Evolutionary conservation across 2,113 vertebrate genomes (phyloP), one percentile per base, ranked within the genome.

Genomic region (Oryzias javanicus): DNA sequence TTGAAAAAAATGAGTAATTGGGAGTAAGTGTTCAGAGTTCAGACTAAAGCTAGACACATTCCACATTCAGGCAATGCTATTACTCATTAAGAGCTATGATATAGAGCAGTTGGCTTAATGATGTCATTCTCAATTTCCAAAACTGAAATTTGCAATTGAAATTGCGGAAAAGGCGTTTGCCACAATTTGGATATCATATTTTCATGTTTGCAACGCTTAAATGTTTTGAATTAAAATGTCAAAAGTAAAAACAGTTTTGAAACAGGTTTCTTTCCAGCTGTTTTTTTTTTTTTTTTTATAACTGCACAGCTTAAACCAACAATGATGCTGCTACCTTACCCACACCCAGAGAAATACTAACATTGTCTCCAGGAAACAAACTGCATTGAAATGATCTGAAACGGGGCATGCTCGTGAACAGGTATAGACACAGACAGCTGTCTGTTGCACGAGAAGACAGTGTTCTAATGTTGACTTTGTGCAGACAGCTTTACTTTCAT

Each of bases 361-460:
- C 85, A 82, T 85, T 68, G 85, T 90, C 74, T 90, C 85, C 59
- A 76, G 82, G 86, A 83, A 83, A 88, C 85, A 72, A 74, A 80
- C 79, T 83, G 67, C 73, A 83, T 83, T 85, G 58, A 88, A 85
- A 79, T 75, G 5, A 78, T 82, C 53, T 86, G 80, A 65, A 76
- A 79, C 42, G 17, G 40, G 64, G 65, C 47, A 17, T 55, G 22
- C 15, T 70, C 60, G 52, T 56, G 64, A 76, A 79, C 82, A 81
- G 78, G 81, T 83, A 87, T 66, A 80, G 80, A 86, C 78, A 80
- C 19, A 44, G 7, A 80, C 47, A 67, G 49, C 61, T 79, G 66
- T 79, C 71, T 49, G 40, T 70, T 66, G 49, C 52, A 67, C 1
- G 29, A 68, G 45, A 63, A 78, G 72, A 63, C 47, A 44, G 62